Base-by-base conservation (phyloP, 2,113 vertebrate genomes). In the Hiodon tergisus region DNA sequence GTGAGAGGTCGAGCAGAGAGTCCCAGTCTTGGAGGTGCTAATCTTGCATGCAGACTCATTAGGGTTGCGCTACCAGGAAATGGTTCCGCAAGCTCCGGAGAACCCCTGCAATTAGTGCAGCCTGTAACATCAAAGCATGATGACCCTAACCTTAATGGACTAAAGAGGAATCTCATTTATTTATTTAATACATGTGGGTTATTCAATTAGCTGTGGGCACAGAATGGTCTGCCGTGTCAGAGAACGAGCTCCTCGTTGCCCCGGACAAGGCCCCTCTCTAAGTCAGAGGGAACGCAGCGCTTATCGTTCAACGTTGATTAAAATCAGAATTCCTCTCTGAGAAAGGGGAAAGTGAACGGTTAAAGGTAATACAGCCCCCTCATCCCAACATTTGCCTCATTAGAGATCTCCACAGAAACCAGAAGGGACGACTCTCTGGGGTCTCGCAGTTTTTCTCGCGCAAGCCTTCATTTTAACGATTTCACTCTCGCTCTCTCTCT, bases 121-220 rank as follows among this genome's bases (percentile, higher is more conserved):
- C 9, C 3, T 46, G 69, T 59, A 78, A 78, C 78, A 80, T 81
- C 75, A 81, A 77, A 81, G 77, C 66, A 62, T 54, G 59, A 7
- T 65, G 75, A 79, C 79, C 77, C 77, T 61, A 77, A 80, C 75
- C 77, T 51, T 74, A 55, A 69, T 55, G 66, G 72, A 72, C 78
- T 68, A 70, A 75, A 80, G 51, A 71, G 71, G 17, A 80, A 74
- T 52, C 6, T 14, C n/a, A 16, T 76, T 76, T 78, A 78, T 76
- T 78, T 71, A 78, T 80, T 78, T 69, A 14, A 51, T 78, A 73
- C 68, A 53, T 2, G 63, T 60, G 60, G 50, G 68, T 68, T 67
- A 68, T 67, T 71, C 76, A 74, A 66, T 65, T 72, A 50, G 73
- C 65, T 7, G 31, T 58, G 60, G 58, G 46, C 31, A 3, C 17